Base-by-base conservation (phyloP, 2,797 vertebrate genomes). In the Limosa lapponica region DNA sequence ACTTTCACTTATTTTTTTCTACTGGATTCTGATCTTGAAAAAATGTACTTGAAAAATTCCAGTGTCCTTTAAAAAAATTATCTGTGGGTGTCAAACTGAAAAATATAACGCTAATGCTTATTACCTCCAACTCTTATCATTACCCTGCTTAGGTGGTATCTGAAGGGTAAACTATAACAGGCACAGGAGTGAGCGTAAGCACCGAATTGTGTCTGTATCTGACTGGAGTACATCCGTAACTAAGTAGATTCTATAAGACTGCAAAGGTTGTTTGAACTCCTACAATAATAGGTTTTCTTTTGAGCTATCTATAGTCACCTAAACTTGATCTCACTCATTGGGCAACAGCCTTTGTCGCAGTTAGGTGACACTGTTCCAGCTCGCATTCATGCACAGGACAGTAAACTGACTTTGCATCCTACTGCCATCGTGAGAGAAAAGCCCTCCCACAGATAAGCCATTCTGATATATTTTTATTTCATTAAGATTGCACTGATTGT, bases 361-460 rank as follows among this genome's bases (percentile, higher is more conserved):
- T 10, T 70, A 75, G 17, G 32, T 0, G 4, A 3, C 18, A 34
- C 4, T 32, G 7, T 37, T 92, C 16, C 64, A 87, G 11, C 28
- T 46, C 4, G 0, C 6, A 24, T 64, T 37, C 2, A 2, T 18
- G 20, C 32, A 58, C 22, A n/a, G n/a, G 36, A 52, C 19, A 41
- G 24, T 19, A 72, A 72, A 79, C 3, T 1, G 0, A 37, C 46
- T 72, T 65, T 70, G 10, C 13, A 46, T 81, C 41, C 41, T 46
- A 16, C 7, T 46, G 28, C 28, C 37, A 6, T 34, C 1, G 0
- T 46, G 41, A 58, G 12, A 66, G 44, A 86, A 81, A 43, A 69
- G 8, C 13, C 19, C 7, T 75, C 22, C 36, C 30, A 43, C 25
- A 66, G 39, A 30, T 13, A 8, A 71, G 2, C 10, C 16, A 30